phyloP scores from a whole-genome alignment of 2,797 vertebrate species.

The Microctenopoma stevenorrisi region DNA sequence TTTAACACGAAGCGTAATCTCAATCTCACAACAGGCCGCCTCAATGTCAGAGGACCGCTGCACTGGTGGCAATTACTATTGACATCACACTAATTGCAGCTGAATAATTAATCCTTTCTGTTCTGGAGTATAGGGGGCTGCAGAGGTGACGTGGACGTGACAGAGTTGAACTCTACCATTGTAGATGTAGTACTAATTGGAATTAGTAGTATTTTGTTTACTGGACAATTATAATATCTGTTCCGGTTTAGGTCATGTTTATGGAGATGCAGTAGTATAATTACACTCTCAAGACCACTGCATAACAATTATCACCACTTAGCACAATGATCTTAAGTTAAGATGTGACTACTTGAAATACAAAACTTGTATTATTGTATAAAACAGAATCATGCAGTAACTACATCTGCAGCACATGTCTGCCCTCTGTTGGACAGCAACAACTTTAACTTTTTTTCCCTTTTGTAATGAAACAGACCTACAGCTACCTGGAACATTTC shows the following conservation, averaged over 20 bases:
- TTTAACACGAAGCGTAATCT: slow-evolving; percentile 68
- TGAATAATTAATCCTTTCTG: slow-evolving; percentile 80
- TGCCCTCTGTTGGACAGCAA: slow-evolving; percentile 72
- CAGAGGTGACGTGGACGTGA: slow-evolving; percentile 60
- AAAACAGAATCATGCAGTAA: slow-evolving; percentile 16
- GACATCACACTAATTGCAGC: slow-evolving; percentile 81
- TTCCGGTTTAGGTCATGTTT: slow-evolving; percentile 50
- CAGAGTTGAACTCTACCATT: slow-evolving; percentile 44
- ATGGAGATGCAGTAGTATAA: slow-evolving; percentile 33
- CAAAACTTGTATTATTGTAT: slow-evolving; percentile 25
- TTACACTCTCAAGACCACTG: slow-evolving; percentile 34
- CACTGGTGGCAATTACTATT: slow-evolving; percentile 78
- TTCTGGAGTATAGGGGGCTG: slow-evolving; percentile 52
- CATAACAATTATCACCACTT: slow-evolving; percentile 52
- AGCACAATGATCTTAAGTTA: slow-evolving; percentile 6
- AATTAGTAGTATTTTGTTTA: slow-evolving; percentile 58
- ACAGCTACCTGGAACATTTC: not conserved
- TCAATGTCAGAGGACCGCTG: slow-evolving; percentile 72
- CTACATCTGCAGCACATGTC: slow-evolving; percentile 56
- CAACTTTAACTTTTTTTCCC: not conserved
- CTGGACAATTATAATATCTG: slow-evolving; percentile 45
- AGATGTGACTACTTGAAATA: slow-evolving; percentile 22
- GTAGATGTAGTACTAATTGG: slow-evolving; percentile 59
- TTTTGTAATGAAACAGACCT: not conserved
- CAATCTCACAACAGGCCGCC: slow-evolving; percentile 58